phyloP scores from a whole-genome alignment of 2,888 invertebrate genomes.

The Agrochola litura region DNA sequence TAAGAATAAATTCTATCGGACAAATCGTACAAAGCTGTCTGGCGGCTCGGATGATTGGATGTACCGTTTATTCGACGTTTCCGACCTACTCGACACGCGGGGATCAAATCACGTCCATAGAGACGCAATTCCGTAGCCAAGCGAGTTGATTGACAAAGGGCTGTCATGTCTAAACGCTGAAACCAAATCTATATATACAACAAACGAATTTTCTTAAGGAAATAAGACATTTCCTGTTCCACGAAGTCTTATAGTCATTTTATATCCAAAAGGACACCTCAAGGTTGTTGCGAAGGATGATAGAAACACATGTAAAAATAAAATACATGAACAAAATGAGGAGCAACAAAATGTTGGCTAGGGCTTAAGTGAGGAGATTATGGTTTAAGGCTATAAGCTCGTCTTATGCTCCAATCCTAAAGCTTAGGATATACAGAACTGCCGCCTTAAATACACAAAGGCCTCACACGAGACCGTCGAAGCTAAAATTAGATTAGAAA shows the following conservation, averaged over 20 bases:
- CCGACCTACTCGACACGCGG: constrained; percentile 21
- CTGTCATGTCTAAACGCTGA: constrained; percentile 21
- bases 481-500: constrained; percentile 57
- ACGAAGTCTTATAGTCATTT: constrained; percentile 32
- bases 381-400: constrained; percentile 36
- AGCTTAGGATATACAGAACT: constrained; percentile 22
- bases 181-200: constrained; percentile 2
- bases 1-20: constrained; percentile 7
- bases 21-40: constrained; percentile 15
- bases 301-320: constrained; percentile 8
- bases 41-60: constrained; percentile 13
- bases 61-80: constrained; percentile 39
- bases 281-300: constrained; percentile 21
- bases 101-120: constrained; percentile 37
- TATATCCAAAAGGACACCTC: constrained; percentile 28
- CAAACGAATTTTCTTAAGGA: constrained; percentile 27
- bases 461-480: constrained; percentile 24
- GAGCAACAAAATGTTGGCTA: constrained; percentile 12
- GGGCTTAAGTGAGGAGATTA: constrained; percentile 28
- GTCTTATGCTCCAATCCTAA: constrained; percentile 32
- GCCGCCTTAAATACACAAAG: constrained; percentile 33
- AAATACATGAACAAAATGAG: constrained; percentile 16
- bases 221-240: constrained; percentile 13
- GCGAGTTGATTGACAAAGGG: constrained; percentile 38
- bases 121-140: constrained; percentile 28